phyloP scores from a whole-genome alignment of 1,140 invertebrate species.

The Nylanderia fulva region DNA sequence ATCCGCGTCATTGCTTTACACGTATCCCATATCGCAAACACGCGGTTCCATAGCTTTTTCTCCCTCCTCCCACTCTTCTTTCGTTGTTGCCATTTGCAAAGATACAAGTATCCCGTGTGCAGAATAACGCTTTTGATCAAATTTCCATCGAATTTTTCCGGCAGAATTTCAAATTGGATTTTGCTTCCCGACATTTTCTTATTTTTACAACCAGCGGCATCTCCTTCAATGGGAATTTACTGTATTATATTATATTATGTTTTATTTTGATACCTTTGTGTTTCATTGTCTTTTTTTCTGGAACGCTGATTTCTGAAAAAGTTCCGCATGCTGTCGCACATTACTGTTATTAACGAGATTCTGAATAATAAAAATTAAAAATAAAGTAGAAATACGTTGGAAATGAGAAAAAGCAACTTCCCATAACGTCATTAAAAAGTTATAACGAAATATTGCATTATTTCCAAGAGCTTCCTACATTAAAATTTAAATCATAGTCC shows the following conservation, averaged over 20 bases:
- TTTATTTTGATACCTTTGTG: neutral
- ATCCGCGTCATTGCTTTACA: neutral
- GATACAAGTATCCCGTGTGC: neutral
- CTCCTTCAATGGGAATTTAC: neutral
- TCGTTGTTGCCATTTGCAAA: neutral
- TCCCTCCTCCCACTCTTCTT: too few relatives aligned
- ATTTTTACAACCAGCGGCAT: neutral
- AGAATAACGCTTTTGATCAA: neutral
- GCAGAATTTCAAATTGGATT: conserved; percentile 7
- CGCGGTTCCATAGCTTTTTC: too few relatives aligned
- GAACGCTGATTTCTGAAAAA: conserved; percentile 10
- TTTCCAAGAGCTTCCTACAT: neutral
- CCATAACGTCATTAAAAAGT: conserved; percentile 37
- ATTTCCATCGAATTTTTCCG: neutral
- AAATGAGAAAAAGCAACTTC: conserved; percentile 12
- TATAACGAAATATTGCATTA: conserved; percentile 10
- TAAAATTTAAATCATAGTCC: neutral
- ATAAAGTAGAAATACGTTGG: neutral
- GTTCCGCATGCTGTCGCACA: neutral
- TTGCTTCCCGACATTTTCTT: neutral
- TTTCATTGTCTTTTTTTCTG: neutral
- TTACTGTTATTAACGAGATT: conserved; percentile 23
- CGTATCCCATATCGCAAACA: neutral
- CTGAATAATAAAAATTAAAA: conserved; percentile 31
- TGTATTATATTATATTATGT: neutral